A percentile compares a stretch with the other conserved stretches of the same genome.
These are phyloP conservation scores for Brachirus orientalis DNA, from an alignment of 2,113 vertebrate genomes.

Conservation along the genomic window DNA sequence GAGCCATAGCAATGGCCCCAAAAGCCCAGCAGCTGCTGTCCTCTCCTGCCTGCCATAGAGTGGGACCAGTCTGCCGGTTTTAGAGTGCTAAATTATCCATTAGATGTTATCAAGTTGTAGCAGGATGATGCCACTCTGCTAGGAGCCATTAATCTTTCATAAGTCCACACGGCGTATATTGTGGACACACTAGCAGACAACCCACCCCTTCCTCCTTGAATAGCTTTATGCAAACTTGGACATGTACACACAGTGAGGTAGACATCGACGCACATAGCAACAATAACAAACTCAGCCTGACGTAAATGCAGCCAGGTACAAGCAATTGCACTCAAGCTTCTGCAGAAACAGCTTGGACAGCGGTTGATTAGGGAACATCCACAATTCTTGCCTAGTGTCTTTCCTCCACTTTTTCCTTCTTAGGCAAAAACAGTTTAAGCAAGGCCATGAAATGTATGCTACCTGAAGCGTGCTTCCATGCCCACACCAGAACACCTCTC, in stretches of 20 bases:
- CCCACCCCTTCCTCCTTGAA: conserved; percentile 19
- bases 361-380: conserved; percentile 57
- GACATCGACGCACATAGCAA: conserved; percentile 25
- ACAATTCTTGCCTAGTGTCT: conserved; percentile 29
- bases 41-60: conserved; percentile 51
- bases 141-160: conserved; percentile 97
- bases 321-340: conserved; percentile 66
- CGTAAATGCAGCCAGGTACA: conserved; percentile 66
- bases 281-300: conserved; percentile 64
- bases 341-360: conserved; percentile 42
- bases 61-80: conserved; percentile 82
- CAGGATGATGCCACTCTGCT: conserved; percentile 93
- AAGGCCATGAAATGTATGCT: conserved; percentile 40
- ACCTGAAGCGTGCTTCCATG: conserved; percentile 34
- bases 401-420: background rate
- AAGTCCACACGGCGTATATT: conserved; percentile 87
- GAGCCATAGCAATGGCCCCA: conserved; percentile 38
- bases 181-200: conserved; percentile 82
- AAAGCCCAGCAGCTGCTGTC: conserved; percentile 67
- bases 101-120: conserved; percentile 98
- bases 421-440: conserved; percentile 48
- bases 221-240: conserved; percentile 66
- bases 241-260: conserved; percentile 44
- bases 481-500: conserved; percentile 19
- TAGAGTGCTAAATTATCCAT: conserved; percentile 95